Conservation (phyloP, 2,113 vertebrate species). For the Fukomys damarensis region DNA sequence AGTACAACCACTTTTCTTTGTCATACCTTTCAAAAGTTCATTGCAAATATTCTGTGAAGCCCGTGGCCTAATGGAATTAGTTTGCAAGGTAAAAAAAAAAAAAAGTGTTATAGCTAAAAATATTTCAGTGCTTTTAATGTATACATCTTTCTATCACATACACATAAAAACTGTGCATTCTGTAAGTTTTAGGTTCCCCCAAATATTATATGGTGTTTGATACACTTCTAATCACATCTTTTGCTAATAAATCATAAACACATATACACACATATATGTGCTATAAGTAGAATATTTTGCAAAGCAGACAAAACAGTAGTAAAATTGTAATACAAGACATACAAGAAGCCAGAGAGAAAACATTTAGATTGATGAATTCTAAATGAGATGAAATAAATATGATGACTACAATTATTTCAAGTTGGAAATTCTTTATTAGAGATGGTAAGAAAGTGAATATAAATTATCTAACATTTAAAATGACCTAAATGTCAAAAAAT, state of each 20-base stretch:
- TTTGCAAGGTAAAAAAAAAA: background rate
- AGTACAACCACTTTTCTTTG: background rate
- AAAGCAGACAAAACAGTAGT: conserved; percentile 19
- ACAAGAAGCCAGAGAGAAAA: background rate
- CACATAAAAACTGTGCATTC: background rate
- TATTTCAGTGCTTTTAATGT: background rate
- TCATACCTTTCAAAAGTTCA: background rate
- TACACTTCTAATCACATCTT: background rate
- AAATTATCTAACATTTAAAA: conserved; percentile 52
- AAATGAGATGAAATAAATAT: conserved; percentile 31
- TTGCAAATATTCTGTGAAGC: background rate
- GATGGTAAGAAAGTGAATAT: conserved; percentile 38
- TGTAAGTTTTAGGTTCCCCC: background rate
- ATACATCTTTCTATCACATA: background rate
- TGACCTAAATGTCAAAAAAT: conserved; percentile 11
- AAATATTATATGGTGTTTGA: background rate
- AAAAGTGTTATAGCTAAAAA: background rate
- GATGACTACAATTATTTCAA: background rate
- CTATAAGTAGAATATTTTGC: background rate
- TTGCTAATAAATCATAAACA: background rate
- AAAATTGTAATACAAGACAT: background rate
- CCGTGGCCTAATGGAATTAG: background rate
- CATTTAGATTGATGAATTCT: background rate
- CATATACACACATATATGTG: background rate
- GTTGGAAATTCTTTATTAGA: conserved; percentile 54